A percentile compares a stretch with the other conserved stretches of the same genome.
These are phyloP conservation scores for Volucella bombylans DNA, from an alignment of 2,888 invertebrate genomes.

Conservation along the genomic window DNA sequence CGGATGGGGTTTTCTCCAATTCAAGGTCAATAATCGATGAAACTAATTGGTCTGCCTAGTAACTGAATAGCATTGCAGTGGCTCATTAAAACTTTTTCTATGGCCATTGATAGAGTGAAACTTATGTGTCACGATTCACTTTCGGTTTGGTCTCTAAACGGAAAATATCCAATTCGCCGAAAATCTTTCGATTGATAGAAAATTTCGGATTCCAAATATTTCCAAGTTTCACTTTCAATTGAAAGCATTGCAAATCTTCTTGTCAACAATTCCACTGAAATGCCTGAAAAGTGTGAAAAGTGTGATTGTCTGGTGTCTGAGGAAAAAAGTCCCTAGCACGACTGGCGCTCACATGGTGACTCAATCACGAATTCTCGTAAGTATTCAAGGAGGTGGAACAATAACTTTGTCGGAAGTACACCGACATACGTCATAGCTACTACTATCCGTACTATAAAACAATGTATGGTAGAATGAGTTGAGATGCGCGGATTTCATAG, in stretches of 20 bases:
- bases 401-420: slow-evolving; percentile 40
- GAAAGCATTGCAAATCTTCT: slow-evolving; percentile 45
- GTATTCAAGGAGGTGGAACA: slow-evolving; percentile 10
- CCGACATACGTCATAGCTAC: slow-evolving; percentile 10
- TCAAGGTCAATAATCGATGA: slow-evolving; percentile 32
- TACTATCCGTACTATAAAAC: not conserved
- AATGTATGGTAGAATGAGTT: slow-evolving; percentile 19
- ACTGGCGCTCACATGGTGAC: slow-evolving; percentile 44
- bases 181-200: slow-evolving; percentile 30
- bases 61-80: slow-evolving; percentile 21
- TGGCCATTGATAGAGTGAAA: slow-evolving; percentile 41
- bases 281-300: not conserved
- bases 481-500: slow-evolving; percentile 1
- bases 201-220: slow-evolving; percentile 19
- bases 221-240: slow-evolving; percentile 56
- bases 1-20: slow-evolving; percentile 42
- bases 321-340: slow-evolving; percentile 43
- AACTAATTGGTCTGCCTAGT: slow-evolving; percentile 39
- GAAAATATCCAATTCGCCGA: not conserved
- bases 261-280: slow-evolving; percentile 20
- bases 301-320: slow-evolving; percentile 19
- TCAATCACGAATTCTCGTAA: slow-evolving; percentile 46
- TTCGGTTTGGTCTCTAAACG: slow-evolving; percentile 26
- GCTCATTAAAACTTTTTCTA: slow-evolving; percentile 2
- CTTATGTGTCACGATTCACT: slow-evolving; percentile 60